A percentile compares a stretch with the other conserved stretches of the same genome.
Conservation (phyloP, 2,888 invertebrate genomes). For the Drosophila setosimentum region DNA sequence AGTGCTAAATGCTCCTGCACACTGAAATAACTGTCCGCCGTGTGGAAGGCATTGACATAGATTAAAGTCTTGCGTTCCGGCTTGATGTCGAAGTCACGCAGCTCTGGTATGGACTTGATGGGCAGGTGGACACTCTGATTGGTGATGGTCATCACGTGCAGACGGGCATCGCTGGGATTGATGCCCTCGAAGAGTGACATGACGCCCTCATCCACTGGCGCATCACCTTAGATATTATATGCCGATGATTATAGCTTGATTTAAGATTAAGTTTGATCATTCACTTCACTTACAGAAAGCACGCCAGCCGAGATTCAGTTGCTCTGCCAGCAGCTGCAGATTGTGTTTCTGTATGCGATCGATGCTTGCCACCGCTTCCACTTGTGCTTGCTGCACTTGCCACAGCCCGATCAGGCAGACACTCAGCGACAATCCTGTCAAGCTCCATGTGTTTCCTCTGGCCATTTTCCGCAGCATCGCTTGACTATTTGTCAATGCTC, state of each 20-base stretch:
- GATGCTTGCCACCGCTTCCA: conserved; percentile 31
- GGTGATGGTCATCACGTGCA: conserved; percentile 77
- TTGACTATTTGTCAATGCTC: conserved; percentile 17
- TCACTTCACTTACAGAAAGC: conserved; percentile 74
- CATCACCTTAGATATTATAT: conserved; percentile 64
- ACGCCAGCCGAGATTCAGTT: conserved; percentile 74
- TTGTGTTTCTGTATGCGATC: conserved; percentile 73
- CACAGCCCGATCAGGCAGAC: conserved; percentile 3
- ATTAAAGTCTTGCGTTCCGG: conserved; percentile 75
- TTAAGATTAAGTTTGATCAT: not conserved
- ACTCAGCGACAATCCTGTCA: conserved; percentile 9
- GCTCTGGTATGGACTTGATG: conserved; percentile 75
- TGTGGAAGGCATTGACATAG: conserved; percentile 80
- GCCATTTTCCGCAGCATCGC: conserved; percentile 17
- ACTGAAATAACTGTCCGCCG: conserved; percentile 77
- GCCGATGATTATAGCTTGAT: not conserved
- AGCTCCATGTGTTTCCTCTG: conserved; percentile 4
- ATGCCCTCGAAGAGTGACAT: conserved; percentile 80
- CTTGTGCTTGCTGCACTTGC: not conserved
- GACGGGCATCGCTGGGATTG: conserved; percentile 79
- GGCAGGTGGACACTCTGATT: conserved; percentile 81
- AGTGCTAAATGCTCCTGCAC: conserved; percentile 76
- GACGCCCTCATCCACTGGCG: conserved; percentile 82
- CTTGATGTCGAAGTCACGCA: conserved; percentile 80
- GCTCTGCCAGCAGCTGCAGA: conserved; percentile 67